A percentile compares a stretch with the other conserved stretches of the same genome.
Conservation (phyloP, 2,113 vertebrate genomes). For the Erinaceus europaeus region DNA sequence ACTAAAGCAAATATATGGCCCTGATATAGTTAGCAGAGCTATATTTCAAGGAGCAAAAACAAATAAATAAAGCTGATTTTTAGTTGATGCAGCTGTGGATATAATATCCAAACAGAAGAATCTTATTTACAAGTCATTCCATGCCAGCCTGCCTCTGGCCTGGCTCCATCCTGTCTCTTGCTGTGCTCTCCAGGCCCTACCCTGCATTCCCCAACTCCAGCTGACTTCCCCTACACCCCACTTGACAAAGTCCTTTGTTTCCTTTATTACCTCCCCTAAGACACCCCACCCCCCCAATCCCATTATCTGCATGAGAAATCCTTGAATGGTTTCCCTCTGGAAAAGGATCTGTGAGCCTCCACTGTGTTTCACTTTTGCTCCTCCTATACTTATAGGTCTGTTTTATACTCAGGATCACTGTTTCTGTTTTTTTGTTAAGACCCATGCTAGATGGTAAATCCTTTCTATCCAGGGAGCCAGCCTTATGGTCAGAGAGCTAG, state of each 20-base stretch:
- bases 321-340: not conserved
- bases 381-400: not conserved
- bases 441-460: not conserved
- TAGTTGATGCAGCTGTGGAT: slow-evolving; percentile 5
- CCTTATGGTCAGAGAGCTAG: not conserved
- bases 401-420: not conserved
- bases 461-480: not conserved
- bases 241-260: not conserved
- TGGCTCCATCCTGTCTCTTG: not conserved
- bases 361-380: not conserved
- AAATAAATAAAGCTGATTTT: slow-evolving; percentile 39
- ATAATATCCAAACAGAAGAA: slow-evolving; percentile 35
- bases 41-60: not conserved
- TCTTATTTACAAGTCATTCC: slow-evolving; percentile 21
- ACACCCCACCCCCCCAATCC: not conserved
- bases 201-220: not conserved
- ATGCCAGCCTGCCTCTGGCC: not conserved
- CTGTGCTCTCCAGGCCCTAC: not conserved
- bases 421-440: no score
- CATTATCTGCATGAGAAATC: not conserved
- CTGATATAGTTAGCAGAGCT: slow-evolving; percentile 15
- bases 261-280: not conserved
- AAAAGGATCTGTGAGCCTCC: not conserved
- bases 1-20: not conserved
- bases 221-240: not conserved